A percentile compares a stretch with the other conserved stretches of the same genome.
phyloP scores from a whole-genome alignment of 2,797 vertebrate genomes.

The Chromobotia macracanthus region DNA sequence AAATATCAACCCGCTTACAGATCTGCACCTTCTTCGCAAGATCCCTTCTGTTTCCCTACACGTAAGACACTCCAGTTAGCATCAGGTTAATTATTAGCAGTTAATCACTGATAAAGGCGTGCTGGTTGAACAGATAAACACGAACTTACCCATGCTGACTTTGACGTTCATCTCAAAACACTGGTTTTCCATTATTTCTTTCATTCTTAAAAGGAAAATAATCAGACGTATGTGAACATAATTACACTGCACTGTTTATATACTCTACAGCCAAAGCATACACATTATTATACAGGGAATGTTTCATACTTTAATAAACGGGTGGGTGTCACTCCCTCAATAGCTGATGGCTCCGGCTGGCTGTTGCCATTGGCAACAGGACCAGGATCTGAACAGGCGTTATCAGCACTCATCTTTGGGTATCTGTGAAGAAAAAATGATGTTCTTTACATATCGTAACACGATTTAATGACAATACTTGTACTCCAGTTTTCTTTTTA shows the following conservation, averaged over 20 bases:
- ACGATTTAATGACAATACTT: neutral
- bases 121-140: neutral
- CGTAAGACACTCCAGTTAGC: constrained; percentile 29
- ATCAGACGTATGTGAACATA: neutral
- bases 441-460: neutral
- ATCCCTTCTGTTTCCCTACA: constrained; percentile 67
- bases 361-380: neutral
- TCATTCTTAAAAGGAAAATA: constrained; percentile 69
- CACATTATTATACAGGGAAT: neutral
- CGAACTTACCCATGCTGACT: constrained; percentile 70
- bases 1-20: constrained; percentile 68
- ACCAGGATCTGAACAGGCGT: neutral
- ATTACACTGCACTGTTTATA: neutral
- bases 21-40: constrained; percentile 71
- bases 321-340: constrained; percentile 38
- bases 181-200: constrained; percentile 78
- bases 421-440: neutral
- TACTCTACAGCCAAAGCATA: neutral
- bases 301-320: constrained; percentile 46
- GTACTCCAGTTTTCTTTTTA: neutral
- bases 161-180: constrained; percentile 81
- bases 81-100: neutral
- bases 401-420: constrained; percentile 46
- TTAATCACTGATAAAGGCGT: neutral
- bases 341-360: constrained; percentile 9